These are phyloP conservation scores for Zaprionus africanus DNA, from an alignment of 1,140 invertebrate species.

Conservation along the genomic window DNA sequence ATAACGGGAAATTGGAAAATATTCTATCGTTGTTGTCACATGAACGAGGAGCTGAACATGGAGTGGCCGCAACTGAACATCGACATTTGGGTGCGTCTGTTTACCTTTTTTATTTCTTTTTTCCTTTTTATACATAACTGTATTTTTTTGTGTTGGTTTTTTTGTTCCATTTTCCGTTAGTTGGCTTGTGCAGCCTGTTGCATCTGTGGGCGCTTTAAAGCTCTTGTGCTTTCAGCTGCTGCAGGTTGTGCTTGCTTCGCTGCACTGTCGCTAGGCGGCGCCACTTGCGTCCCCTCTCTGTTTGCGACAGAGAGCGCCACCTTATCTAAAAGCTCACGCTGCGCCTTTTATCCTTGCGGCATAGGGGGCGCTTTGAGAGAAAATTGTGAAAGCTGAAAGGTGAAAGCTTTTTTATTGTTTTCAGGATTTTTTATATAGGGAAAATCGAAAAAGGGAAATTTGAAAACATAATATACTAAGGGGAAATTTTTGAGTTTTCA, in stretches of 20 bases:
- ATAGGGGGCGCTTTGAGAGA: background rate
- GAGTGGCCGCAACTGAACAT: conserved; percentile 51
- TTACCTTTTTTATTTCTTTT: background rate
- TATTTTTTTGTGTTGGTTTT: background rate
- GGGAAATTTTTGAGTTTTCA: too few relatives aligned
- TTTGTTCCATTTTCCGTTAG: background rate
- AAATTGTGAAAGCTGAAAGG: background rate
- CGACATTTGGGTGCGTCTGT: conserved; percentile 65
- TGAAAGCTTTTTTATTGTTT: background rate
- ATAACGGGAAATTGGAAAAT: conserved; percentile 49
- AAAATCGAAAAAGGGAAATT: background rate
- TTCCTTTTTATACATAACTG: conserved; percentile 1
- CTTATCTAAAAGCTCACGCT: background rate
- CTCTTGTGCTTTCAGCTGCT: conserved; percentile 7
- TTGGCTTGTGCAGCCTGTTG: conserved; percentile 39
- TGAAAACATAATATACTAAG: background rate
- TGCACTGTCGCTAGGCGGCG: conserved; percentile 28
- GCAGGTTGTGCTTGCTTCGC: background rate
- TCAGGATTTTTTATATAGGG: background rate
- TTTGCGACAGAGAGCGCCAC: background rate
- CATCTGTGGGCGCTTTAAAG: conserved; percentile 26
- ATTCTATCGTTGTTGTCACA: conserved; percentile 49
- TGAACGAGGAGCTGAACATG: conserved; percentile 55
- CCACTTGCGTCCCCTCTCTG: background rate
- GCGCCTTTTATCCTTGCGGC: background rate